These are phyloP conservation scores for Crocidura indochinensis DNA, from an alignment of 2,797 vertebrate genomes.

Conservation along the genomic window DNA sequence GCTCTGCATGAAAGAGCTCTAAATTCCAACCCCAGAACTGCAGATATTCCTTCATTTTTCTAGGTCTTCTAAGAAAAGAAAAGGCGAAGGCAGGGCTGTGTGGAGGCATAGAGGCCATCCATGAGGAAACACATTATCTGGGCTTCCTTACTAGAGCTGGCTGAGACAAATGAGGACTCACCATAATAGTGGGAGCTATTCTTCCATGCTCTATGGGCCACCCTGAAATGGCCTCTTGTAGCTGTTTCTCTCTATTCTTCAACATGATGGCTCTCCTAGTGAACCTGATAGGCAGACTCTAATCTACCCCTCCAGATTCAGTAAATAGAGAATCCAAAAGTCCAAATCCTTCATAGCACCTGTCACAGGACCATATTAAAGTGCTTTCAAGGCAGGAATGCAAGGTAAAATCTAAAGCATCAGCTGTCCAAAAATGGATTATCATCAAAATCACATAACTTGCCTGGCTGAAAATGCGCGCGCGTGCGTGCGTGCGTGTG, in stretches of 20 bases:
- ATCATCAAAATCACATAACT: slow-evolving; percentile 15
- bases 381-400: slow-evolving; percentile 17
- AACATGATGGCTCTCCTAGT: neutral
- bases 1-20: too few relatives aligned
- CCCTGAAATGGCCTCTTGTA: neutral
- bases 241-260: neutral
- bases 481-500: slow-evolving; percentile 17
- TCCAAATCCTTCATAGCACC: neutral
- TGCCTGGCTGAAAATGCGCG: slow-evolving; percentile 4
- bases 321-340: neutral
- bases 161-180: neutral
- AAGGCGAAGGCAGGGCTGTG: neutral
- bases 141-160: neutral
- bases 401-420: neutral
- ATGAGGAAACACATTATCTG: neutral
- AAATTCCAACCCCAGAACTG: neutral
- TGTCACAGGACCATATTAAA: neutral
- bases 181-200: neutral
- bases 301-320: neutral
- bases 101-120: neutral
- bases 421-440: neutral
- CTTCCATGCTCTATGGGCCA: neutral
- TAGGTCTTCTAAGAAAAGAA: neutral
- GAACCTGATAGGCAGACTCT: neutral
- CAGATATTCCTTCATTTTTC: neutral